A percentile compares a stretch with the other conserved stretches of the same genome.
These are phyloP conservation scores for Caenorhabditis uteleia DNA, from an alignment of 2,888 invertebrate genomes.

Conservation along the genomic window DNA sequence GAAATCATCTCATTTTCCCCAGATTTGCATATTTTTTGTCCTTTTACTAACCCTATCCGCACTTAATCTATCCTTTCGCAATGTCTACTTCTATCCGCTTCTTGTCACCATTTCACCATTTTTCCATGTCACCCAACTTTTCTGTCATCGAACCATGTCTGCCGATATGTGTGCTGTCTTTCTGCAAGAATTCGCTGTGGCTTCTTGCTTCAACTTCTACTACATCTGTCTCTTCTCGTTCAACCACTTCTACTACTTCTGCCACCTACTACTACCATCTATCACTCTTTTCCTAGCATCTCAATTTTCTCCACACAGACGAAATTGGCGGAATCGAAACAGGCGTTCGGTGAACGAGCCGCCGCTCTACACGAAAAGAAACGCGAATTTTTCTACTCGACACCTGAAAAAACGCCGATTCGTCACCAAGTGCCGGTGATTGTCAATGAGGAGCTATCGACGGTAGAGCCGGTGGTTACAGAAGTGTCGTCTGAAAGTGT, in stretches of 20 bases:
- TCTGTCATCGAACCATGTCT: too few species aligned
- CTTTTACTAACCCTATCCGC: too few species aligned
- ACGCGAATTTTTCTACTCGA: slow-evolving; percentile 40
- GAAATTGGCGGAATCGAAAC: too few species aligned
- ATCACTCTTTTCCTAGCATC: slow-evolving; percentile 1
- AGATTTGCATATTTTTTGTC: too few species aligned
- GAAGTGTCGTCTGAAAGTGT: slow-evolving; percentile 2
- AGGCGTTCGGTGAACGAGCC: slow-evolving; percentile 8
- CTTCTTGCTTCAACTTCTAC: too few species aligned
- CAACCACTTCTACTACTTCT: background rate
- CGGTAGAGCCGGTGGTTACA: background rate
- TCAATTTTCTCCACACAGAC: background rate
- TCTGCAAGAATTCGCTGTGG: background rate
- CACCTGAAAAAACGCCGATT: slow-evolving; percentile 30
- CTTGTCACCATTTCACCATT: too few species aligned
- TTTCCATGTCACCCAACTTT: too few species aligned
- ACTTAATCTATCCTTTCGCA: too few species aligned
- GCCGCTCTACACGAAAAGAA: slow-evolving; percentile 40
- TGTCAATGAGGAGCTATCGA: background rate
- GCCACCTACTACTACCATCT: slow-evolving; percentile 6
- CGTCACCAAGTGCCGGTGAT: background rate
- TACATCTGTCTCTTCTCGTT: too few species aligned
- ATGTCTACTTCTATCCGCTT: too few species aligned
- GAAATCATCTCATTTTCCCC: too few species aligned
- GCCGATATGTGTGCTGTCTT: background rate